Base-by-base conservation (phyloP, 2,113 vertebrate species). In the Xiphorhynchus elegans region DNA sequence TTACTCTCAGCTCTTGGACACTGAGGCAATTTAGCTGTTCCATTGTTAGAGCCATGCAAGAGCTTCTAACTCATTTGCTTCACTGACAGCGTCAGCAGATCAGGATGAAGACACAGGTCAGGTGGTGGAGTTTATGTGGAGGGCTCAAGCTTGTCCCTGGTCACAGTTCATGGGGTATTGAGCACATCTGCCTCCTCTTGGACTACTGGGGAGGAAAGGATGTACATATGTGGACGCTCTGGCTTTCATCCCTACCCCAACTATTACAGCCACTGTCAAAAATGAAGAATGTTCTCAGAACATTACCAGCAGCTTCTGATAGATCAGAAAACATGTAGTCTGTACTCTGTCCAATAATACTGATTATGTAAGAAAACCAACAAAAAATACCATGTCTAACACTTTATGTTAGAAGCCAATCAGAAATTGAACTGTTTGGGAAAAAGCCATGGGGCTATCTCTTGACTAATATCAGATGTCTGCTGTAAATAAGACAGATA, bases 81-180 rank as follows among this genome's bases (percentile, higher is more conserved):
- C 47, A 47, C 33, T 26, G 31, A 33, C 11, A 49, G 24, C 2
- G 4, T 19, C 35, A 81, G n/a, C 21, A 76, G 58, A 82, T 49
- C 21, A 79, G 35, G 19, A 53, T 3, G 11, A n/a, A n/a, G 37
- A 16, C 7, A 8, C 6, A 12, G 0, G 0, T 49, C 23, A 69
- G 31, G 52, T 8, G 3, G 4, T 9, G 25, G 5, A 12, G 11
- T 8, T 60, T 56, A 47, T 1, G 16, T 25, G 33, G 17, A 88
- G 17, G 18, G 21, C 14, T 76, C 44, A 74, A 37, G 37, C 8
- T 35, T n/a, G n/a, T 46, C 31, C 35, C 24, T 31, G 62, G 33
- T 13, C n/a, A 60, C 84, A 46, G 42, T 13, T 13, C 56, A 60
- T 20, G 23, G 9, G 14, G 5, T 33, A 25, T 8, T 63, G 17